These are phyloP conservation scores for Gouania willdenowi DNA, from an alignment of 2,797 vertebrate genomes.

Conservation along the genomic window DNA sequence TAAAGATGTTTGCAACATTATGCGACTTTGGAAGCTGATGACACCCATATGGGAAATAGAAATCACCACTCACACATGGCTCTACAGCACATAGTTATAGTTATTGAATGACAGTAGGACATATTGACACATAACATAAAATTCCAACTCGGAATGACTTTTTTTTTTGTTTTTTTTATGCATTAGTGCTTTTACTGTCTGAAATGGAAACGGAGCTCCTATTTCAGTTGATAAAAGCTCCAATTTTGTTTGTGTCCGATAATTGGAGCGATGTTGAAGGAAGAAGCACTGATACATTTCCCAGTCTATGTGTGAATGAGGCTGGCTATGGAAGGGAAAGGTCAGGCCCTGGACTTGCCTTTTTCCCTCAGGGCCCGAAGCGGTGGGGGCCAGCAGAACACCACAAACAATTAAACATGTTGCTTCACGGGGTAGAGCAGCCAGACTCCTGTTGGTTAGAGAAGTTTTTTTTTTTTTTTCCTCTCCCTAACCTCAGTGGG, in stretches of 20 bases:
- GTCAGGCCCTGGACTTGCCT: conserved; percentile 75
- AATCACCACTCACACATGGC: conserved; percentile 6
- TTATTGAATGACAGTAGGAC: too few relatives aligned
- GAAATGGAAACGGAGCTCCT: conserved; percentile 41
- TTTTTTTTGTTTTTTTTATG: too few relatives aligned
- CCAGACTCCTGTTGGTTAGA: conserved; percentile 59
- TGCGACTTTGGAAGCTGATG: conserved; percentile 25
- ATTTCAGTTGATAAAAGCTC: conserved; percentile 56
- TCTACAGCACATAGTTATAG: background rate
- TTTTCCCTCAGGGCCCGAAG: conserved; percentile 70
- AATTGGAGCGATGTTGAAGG: conserved; percentile 78
- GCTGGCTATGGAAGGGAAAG: conserved; percentile 70
- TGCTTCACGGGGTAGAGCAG: conserved; percentile 64
- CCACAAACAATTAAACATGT: conserved; percentile 83
- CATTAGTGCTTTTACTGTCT: conserved; percentile 19
- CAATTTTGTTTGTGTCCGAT: conserved; percentile 72
- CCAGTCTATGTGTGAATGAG: conserved; percentile 74
- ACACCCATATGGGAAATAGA: conserved; percentile 18
- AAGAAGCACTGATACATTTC: conserved; percentile 75
- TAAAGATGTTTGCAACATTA: conserved; percentile 32
- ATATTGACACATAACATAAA: too few relatives aligned
- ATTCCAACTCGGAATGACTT: too few relatives aligned
- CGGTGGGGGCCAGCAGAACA: conserved; percentile 69
- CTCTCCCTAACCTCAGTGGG: conserved; percentile 67
- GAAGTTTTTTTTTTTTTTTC: too few relatives aligned